Base-by-base conservation (phyloP, 2,113 vertebrate species). In the Caranx ignobilis region DNA sequence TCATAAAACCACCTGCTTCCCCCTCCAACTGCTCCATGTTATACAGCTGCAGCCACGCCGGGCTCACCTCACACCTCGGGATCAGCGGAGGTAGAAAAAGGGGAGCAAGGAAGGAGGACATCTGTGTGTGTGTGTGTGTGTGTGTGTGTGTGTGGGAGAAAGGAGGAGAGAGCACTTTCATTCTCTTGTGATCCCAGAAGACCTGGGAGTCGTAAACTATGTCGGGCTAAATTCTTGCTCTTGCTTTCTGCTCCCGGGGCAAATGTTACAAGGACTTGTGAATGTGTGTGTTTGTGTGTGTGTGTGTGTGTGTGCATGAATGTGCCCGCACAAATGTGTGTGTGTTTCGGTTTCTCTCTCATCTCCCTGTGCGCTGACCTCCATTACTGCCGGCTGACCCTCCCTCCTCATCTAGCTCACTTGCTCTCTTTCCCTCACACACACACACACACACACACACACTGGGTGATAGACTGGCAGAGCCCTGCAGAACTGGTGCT, bases 301-400 rank as follows among this genome's bases (percentile, higher is more conserved):
- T 4, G 43, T 13, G 12, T 50, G 62, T 48, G 26, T 71, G 77
- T 67, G 87, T 15, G 45, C 13, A 5, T 47, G 45, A 5, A 3
- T 16, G 45, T 13, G 45, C 2, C 13, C 4, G 45, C 13, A 16
- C 4, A 50, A 1, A 56, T 50, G 57, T 48, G 26, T 71, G 87
- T 84, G 79, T 85, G 81, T 88, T 86, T 82, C 66, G 65, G 71
- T 83, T 83, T 87, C 41, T 78, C 88, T 81, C 87, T 88, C 68
- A 83, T 92, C 83, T 91, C 88, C 87, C 92, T 81, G 71, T 85
- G 86, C 73, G 39, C 63, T 87, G 90, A 92, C 90, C 91, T 89
- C 92, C 87, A 93, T 94, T 93, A 93, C 87, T 83, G 73, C 86
- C 45, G 31, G 39, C 66, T 91, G 92, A 94, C 91, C 93, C 82